These are phyloP conservation scores for Xenopus borealis DNA, from an alignment of 2,113 vertebrate genomes.

Conservation along the genomic window DNA sequence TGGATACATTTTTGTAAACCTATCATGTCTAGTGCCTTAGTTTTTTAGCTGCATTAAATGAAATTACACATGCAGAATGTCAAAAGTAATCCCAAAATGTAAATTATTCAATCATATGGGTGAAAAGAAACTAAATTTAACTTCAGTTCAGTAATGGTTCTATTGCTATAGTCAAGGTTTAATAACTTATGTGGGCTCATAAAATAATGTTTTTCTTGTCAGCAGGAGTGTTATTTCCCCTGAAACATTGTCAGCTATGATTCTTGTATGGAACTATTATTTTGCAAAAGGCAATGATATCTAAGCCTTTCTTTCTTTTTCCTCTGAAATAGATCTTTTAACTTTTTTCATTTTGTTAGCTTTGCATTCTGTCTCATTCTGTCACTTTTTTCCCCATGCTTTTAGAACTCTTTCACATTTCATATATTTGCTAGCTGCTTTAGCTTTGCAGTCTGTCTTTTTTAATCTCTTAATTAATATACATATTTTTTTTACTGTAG, in stretches of 20 bases:
- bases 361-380: not conserved
- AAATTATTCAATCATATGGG: no score
- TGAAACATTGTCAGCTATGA: conserved; percentile 21
- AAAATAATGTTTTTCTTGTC: conserved; percentile 11
- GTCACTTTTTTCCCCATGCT: no score
- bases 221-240: conserved; percentile 26
- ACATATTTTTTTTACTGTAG: no score
- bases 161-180: not conserved
- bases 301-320: conserved; percentile 9
- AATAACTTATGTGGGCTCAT: conserved; percentile 1
- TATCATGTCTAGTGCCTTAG: no score
- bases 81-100: no score
- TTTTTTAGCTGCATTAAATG: no score
- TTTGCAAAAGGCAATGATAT: conserved; percentile 10
- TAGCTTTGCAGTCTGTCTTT: not conserved
- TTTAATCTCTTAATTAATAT: not conserved
- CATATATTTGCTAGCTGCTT: not conserved
- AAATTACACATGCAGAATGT: no score
- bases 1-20: no score
- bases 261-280: conserved; percentile 4
- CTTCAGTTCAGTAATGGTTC: not conserved
- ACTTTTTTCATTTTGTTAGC: not conserved
- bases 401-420: no score
- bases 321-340: not conserved
- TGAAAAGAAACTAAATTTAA: not conserved